Conservation (phyloP, 2,888 invertebrate genomes). For the Creontiades dilutus region DNA sequence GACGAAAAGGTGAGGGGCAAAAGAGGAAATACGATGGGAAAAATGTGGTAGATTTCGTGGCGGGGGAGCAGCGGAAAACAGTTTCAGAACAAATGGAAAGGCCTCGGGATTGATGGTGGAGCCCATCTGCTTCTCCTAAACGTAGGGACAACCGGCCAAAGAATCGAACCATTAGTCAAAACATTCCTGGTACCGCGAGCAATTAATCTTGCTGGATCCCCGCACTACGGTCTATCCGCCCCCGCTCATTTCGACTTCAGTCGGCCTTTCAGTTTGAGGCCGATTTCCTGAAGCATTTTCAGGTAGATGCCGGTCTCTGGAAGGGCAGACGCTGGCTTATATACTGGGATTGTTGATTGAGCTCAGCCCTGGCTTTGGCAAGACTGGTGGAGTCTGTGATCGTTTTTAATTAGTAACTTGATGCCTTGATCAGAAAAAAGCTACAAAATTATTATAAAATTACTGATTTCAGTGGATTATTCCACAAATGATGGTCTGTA, state of each 20-base stretch:
- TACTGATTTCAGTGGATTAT: too few species aligned
- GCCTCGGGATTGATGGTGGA: constrained; percentile 57
- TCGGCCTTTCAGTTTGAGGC: constrained; percentile 9
- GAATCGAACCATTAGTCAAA: constrained; percentile 71
- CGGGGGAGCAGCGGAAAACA: constrained; percentile 18
- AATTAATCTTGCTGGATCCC: constrained; percentile 46
- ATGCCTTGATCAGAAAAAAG: too few species aligned
- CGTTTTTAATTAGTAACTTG: too few species aligned
- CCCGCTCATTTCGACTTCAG: constrained; percentile 38
- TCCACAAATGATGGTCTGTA: too few species aligned
- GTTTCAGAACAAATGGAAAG: constrained; percentile 63
- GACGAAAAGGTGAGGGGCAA: neutral
- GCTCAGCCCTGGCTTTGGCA: neutral
- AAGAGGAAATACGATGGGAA: constrained; percentile 6
- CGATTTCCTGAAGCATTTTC: neutral
- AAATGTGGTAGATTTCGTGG: neutral
- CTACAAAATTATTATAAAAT: too few species aligned
- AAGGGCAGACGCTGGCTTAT: neutral
- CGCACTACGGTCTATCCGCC: neutral
- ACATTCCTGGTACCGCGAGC: constrained; percentile 54
- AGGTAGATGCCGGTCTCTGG: neutral
- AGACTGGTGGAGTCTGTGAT: too few species aligned
- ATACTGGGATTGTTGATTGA: neutral
- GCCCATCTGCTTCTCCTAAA: constrained; percentile 56
- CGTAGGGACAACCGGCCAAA: constrained; percentile 66